phyloP scores from a whole-genome alignment of 1,140 invertebrate genomes.

The Saxidomus purpurata region DNA sequence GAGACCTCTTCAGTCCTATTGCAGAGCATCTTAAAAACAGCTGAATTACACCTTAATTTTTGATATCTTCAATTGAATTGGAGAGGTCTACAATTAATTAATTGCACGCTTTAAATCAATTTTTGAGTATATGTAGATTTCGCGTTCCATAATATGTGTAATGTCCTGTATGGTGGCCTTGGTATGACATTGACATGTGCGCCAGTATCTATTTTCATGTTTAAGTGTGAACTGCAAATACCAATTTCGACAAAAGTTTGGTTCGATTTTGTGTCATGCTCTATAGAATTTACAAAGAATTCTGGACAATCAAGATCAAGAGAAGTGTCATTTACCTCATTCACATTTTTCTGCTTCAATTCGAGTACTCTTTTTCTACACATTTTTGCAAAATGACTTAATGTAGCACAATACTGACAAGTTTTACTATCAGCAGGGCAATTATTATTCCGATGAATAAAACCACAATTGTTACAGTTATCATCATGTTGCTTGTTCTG shows the following conservation, averaged over 20 bases:
- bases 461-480: background rate
- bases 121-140: too few relatives aligned
- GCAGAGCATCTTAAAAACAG: too few relatives aligned
- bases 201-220: conserved; percentile 3
- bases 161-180: background rate
- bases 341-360: background rate
- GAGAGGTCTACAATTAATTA: too few relatives aligned
- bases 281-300: background rate
- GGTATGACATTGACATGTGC: conserved; percentile 13
- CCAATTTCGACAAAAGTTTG: conserved; percentile 6
- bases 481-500: too few relatives aligned
- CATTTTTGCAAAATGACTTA: background rate
- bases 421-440: background rate
- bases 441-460: background rate
- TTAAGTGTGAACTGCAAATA: background rate
- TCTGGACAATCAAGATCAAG: background rate
- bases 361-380: background rate
- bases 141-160: too few relatives aligned
- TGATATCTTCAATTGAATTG: too few relatives aligned
- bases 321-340: background rate
- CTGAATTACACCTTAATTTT: too few relatives aligned
- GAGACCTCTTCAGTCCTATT: too few relatives aligned
- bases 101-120: too few relatives aligned
- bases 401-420: background rate
- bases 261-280: background rate